phyloP scores from a whole-genome alignment of 2,113 vertebrate genomes.

The Eptesicus fuscus region DNA sequence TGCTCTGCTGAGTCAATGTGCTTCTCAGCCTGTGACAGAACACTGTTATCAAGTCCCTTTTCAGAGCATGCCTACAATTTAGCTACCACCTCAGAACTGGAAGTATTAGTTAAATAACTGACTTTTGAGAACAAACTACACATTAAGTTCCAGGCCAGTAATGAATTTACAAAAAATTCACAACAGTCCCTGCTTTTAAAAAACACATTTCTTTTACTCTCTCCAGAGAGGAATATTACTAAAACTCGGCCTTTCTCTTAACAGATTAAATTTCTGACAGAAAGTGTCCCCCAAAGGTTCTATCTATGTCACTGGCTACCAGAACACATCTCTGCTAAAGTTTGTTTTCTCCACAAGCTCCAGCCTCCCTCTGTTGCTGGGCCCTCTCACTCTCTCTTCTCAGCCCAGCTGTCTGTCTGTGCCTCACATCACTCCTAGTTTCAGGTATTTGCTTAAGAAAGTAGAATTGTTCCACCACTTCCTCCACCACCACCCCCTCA shows the following conservation, averaged over 20 bases:
- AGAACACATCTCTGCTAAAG: neutral
- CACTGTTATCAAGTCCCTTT: neutral
- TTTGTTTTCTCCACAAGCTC: neutral
- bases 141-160: neutral
- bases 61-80: neutral
- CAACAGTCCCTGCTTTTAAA: neutral
- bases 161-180: slow-evolving; percentile 31
- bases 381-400: neutral
- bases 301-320: neutral
- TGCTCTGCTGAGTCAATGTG: neutral
- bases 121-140: neutral
- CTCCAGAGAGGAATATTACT: neutral
- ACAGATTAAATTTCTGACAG: slow-evolving; percentile 2
- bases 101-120: slow-evolving; percentile 1
- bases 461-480: neutral
- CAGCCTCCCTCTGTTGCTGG: neutral
- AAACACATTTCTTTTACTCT: neutral
- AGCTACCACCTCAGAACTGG: neutral
- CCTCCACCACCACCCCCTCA: neutral
- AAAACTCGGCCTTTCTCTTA: slow-evolving; percentile 14
- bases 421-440: neutral
- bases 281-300: neutral
- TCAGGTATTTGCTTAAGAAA: slow-evolving; percentile 31
- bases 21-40: neutral
- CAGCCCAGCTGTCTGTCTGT: neutral